Percentiles rank a stretch among this genome's conserved stretches.
Conservation (phyloP, 2,113 vertebrate genomes). For the Patagioenas fasciata region DNA sequence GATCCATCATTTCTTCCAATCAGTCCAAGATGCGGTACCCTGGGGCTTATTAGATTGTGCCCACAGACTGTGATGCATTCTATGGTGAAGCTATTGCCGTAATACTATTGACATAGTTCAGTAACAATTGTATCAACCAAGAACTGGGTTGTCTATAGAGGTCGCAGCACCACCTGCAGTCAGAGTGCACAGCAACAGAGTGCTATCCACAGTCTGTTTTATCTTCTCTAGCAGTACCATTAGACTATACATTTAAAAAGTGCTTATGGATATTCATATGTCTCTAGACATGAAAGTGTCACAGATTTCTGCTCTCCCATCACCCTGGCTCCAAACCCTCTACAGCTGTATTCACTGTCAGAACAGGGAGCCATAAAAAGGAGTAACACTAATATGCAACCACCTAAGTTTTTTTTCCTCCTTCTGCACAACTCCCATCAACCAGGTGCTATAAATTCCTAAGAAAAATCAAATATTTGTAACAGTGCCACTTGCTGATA, state of each 20-base stretch:
- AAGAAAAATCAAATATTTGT: neutral
- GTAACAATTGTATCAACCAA: neutral
- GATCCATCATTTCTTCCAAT: neutral
- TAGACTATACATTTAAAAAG: neutral
- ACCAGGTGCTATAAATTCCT: neutral
- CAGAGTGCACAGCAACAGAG: too few species aligned
- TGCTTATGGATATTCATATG: neutral
- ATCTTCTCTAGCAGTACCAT: neutral
- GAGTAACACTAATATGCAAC: neutral
- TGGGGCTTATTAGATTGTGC: neutral
- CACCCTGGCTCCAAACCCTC: neutral
- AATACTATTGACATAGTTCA: neutral
- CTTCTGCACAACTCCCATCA: neutral
- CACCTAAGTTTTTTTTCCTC: fast-evolving
- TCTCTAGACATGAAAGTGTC: neutral
- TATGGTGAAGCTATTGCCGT: neutral
- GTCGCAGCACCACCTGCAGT: neutral
- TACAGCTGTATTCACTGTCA: fast-evolving
- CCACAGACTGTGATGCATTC: neutral
- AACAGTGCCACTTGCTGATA: conserved; percentile 22
- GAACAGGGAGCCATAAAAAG: neutral
- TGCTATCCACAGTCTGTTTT: neutral
- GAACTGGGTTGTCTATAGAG: neutral
- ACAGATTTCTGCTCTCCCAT: neutral
- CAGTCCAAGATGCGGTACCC: neutral